A percentile compares a stretch with the other conserved stretches of the same genome.
phyloP scores from a whole-genome alignment of 2,113 vertebrate genomes.

The Ceyx melanurus region DNA sequence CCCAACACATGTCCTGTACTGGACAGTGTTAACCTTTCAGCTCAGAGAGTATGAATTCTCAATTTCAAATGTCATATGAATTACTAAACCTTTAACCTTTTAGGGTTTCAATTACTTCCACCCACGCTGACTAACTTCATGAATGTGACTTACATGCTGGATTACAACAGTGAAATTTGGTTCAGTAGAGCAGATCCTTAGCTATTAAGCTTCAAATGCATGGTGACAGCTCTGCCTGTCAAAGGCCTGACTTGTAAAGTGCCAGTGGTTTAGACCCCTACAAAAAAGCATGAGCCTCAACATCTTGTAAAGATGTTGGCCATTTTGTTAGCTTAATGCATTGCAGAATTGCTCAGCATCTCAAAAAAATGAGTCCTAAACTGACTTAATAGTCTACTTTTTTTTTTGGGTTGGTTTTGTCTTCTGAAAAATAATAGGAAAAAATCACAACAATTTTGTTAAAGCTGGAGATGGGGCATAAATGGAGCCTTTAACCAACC shows the following conservation, averaged over 20 bases:
- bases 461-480: not conserved
- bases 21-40: constrained; percentile 2
- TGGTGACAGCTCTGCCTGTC: not conserved
- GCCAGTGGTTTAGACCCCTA: not conserved
- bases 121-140: not conserved
- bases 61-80: not conserved
- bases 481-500: not conserved
- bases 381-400: not conserved
- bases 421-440: not conserved
- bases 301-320: not conserved
- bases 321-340: not conserved
- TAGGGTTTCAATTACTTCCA: not conserved
- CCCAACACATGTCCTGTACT: not conserved
- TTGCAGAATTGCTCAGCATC: not conserved
- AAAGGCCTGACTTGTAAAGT: not conserved
- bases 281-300: not conserved
- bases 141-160: not conserved
- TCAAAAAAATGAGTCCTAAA: not conserved
- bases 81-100: not conserved
- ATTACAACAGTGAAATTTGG: not conserved
- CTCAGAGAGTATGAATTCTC: not conserved
- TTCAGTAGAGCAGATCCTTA: not conserved
- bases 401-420: not conserved
- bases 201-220: not conserved
- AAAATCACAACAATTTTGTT: not conserved